Percentiles rank a stretch among this genome's conserved stretches.
Evolutionary conservation across 1,140 invertebrate genomes (phyloP).

Genomic region (Musca vetustissima): DNA sequence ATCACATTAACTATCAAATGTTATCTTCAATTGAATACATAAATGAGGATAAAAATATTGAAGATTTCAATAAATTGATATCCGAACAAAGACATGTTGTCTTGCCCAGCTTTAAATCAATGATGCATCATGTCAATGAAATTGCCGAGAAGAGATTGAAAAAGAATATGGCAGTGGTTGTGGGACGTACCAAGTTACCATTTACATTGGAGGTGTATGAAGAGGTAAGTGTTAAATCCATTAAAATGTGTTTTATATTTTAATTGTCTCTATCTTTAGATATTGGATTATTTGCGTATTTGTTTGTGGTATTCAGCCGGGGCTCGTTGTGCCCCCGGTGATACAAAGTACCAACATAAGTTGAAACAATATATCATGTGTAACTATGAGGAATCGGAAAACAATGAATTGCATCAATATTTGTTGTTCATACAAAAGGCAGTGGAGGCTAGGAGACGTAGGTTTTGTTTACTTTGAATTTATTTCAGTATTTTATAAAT

Average conservation of each 20-base stretch:
- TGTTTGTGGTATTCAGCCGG: constrained; percentile 63
- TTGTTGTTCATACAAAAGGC: constrained; percentile 48
- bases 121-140: constrained; percentile 53
- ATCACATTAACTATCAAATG: constrained; percentile 51
- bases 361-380: constrained; percentile 42
- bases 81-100: constrained; percentile 49
- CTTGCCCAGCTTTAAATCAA: constrained; percentile 52
- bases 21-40: constrained; percentile 47
- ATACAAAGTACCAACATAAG: constrained; percentile 40
- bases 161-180: constrained; percentile 57
- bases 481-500: background rate
- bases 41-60: constrained; percentile 32
- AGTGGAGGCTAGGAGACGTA: constrained; percentile 53
- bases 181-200: constrained; percentile 67
- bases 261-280: constrained; percentile 59
- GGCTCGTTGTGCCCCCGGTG: constrained; percentile 54
- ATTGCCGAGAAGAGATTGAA: constrained; percentile 53
- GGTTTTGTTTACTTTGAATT: constrained; percentile 2
- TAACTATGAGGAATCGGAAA: constrained; percentile 40
- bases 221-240: constrained; percentile 57
- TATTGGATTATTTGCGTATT: constrained; percentile 74
- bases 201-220: constrained; percentile 67
- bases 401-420: constrained; percentile 53
- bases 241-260: background rate
- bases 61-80: constrained; percentile 47